phyloP scores from a whole-genome alignment of 2,888 invertebrate species.

The Barypeithes pellucidus region DNA sequence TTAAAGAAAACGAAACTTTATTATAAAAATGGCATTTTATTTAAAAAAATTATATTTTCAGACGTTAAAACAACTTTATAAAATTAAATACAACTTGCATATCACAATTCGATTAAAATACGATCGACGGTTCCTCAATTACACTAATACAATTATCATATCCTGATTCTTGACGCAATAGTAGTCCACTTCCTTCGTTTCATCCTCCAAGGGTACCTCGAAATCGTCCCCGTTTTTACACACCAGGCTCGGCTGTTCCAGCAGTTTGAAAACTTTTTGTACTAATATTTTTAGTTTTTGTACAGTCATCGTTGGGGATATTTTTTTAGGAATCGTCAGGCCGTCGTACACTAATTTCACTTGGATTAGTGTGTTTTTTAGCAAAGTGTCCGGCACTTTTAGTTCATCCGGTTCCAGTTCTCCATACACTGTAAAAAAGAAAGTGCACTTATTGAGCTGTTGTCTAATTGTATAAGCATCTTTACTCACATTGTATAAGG shows the following conservation, averaged over 20 bases:
- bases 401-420: conserved; percentile 85
- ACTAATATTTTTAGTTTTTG: conserved; percentile 88
- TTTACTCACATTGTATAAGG: conserved; percentile 81
- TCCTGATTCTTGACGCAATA: conserved; percentile 91
- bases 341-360: conserved; percentile 74
- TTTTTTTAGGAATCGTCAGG: conserved; percentile 77
- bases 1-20: neutral
- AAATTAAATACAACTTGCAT: conserved; percentile 30
- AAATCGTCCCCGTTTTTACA: conserved; percentile 77
- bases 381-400: conserved; percentile 72
- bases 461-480: conserved; percentile 22
- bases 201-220: conserved; percentile 83
- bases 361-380: conserved; percentile 81
- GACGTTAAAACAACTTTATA: conserved; percentile 18
- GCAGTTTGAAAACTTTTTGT: conserved; percentile 81
- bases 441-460: no score
- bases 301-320: conserved; percentile 85
- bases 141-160: conserved; percentile 75
- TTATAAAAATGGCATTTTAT: conserved; percentile 24
- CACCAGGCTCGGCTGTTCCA: conserved; percentile 69
- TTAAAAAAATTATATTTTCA: conserved; percentile 17
- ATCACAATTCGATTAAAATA: conserved; percentile 30
- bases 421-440: conserved; percentile 83
- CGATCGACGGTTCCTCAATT: conserved; percentile 1
- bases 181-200: conserved; percentile 85